Percentiles rank a stretch among this genome's conserved stretches.
Conservation (phyloP, 2,113 vertebrate species). For the Formicarius rufipectus region DNA sequence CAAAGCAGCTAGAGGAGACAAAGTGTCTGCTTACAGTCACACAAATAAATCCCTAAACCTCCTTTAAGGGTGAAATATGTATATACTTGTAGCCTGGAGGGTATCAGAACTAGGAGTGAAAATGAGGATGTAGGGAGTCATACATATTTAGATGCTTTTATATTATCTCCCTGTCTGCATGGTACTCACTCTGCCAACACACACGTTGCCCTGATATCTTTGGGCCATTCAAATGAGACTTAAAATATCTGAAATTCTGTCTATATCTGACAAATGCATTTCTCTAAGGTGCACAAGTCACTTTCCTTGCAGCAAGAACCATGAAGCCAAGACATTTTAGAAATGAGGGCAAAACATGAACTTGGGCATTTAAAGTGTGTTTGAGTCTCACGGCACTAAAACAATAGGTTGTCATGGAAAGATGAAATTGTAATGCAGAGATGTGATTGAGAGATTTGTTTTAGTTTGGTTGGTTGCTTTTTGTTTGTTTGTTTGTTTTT, state of each 20-base stretch:
- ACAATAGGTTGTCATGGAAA: background rate
- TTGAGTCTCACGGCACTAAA: background rate
- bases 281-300: background rate
- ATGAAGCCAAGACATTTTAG: background rate
- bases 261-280: background rate
- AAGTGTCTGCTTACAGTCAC: background rate
- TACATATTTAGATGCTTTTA: background rate
- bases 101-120: background rate
- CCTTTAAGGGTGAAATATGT: background rate
- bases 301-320: background rate
- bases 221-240: background rate
- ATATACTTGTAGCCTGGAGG: background rate
- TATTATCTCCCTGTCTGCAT: background rate
- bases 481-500: too few relatives aligned
- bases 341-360: background rate
- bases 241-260: background rate
- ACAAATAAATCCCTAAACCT: background rate
- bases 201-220: background rate
- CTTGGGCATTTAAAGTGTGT: rapidly evolving
- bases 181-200: background rate
- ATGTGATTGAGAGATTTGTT: background rate
- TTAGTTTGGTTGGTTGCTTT: background rate
- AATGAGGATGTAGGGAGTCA: rapidly evolving
- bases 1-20: background rate
- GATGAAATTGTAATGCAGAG: background rate